Base-by-base conservation (phyloP, 2,797 vertebrate genomes). In the Sebastes matsubarae region DNA sequence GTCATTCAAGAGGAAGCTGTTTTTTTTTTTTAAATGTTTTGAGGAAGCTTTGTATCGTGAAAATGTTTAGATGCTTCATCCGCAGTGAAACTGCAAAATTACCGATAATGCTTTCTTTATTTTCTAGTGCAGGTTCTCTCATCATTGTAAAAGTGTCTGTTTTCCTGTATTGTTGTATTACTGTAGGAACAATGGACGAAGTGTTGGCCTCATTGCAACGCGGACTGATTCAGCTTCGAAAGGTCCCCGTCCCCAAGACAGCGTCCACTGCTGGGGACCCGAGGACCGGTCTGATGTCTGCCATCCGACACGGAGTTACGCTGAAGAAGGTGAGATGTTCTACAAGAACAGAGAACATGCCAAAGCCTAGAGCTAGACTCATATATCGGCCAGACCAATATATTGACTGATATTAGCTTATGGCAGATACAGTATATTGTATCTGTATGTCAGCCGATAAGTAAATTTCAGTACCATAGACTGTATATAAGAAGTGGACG, bases 181-280 rank as follows among this genome's bases (percentile, higher is more conserved):
- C 42, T 80, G 24, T 32, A 99, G 98, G 97, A 63, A 96, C 97
- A 1, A 99, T 99, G 98, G 97, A 98, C 20, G 96, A 97, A 64
- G 97, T 99, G 81, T 38, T 99, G 91, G 98, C 97, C 24, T 98
- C 97, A 0, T 83, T 99, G 14, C 97, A 97, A 90, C 95, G 94
- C 0, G 93, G 95, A 34, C 95, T 96, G 73, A 88, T 94, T 71
- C 94, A 85, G 29, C 96, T 98, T 11, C 92, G 92, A 52, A 97
- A 91, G 75, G 95, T 84, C 30, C 94, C 96, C 0, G 6, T 42
- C 0, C 75, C 82, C 2, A 6, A 20, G 1, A 80, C 77, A 2
- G 72, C 25, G 16, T 24, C 80, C 11, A 61, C 85, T 20, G 50
- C 57, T 0, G 24, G 61, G 2, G 95, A 96, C 11, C 20, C 92